phyloP scores from a whole-genome alignment of 2,113 vertebrate species.

The Dipodomys merriami region DNA sequence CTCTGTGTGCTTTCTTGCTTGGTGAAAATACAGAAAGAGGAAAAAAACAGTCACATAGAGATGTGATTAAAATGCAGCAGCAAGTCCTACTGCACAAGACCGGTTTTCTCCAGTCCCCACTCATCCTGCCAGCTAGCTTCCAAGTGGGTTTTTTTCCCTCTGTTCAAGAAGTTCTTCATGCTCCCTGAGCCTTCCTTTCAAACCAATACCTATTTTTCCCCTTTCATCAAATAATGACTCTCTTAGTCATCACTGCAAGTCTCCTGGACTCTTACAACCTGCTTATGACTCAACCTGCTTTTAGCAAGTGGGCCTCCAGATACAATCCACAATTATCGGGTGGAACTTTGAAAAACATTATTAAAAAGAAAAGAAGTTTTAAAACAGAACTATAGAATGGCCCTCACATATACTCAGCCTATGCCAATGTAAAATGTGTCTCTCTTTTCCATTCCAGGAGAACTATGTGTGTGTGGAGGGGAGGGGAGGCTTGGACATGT shows the following conservation, averaged over 20 bases:
- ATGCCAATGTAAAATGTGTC: neutral
- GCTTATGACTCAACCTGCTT: conserved; percentile 77
- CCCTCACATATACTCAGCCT: neutral
- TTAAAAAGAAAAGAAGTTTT: conserved; percentile 42
- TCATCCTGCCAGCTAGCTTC: conserved; percentile 74
- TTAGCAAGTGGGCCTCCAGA: conserved; percentile 71
- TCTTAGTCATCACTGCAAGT: conserved; percentile 74
- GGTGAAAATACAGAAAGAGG: conserved; percentile 53
- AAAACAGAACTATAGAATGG: neutral
- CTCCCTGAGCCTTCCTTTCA: conserved; percentile 73
- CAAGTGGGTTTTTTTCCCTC: conserved; percentile 49
- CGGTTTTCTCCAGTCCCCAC: conserved; percentile 62
- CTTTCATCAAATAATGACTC: conserved; percentile 80
- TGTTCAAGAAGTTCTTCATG: conserved; percentile 75
- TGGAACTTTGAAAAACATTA: conserved; percentile 70
- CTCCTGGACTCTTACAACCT: conserved; percentile 71
- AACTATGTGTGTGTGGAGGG: neutral
- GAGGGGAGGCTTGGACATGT: conserved; percentile 34
- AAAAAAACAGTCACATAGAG: conserved; percentile 60
- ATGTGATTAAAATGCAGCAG: conserved; percentile 79
- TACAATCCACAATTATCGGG: conserved; percentile 66
- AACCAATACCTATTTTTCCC: conserved; percentile 73
- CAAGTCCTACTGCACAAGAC: conserved; percentile 59
- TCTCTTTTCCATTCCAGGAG: neutral
- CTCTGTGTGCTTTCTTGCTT: conserved; percentile 62